These are phyloP conservation scores for Mormyrus iriodes DNA, from an alignment of 2,113 vertebrate genomes.

Conservation along the genomic window DNA sequence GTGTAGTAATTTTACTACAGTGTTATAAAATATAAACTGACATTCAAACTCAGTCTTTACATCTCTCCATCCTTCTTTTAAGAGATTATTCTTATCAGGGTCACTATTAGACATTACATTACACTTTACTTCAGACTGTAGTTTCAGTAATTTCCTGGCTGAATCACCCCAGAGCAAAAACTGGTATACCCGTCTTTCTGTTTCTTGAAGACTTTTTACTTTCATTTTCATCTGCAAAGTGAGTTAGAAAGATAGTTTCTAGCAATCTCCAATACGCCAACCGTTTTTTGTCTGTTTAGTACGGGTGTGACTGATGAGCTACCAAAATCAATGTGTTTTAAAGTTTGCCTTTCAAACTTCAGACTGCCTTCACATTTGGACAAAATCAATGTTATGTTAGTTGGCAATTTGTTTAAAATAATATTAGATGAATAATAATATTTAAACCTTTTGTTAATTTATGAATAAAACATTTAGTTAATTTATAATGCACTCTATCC, in stretches of 20 bases:
- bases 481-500: too few species aligned
- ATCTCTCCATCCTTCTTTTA: background rate
- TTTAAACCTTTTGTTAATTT: too few species aligned
- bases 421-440: too few species aligned
- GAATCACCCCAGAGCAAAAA: background rate
- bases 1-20: background rate
- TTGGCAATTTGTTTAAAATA: background rate
- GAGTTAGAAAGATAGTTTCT: background rate
- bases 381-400: background rate
- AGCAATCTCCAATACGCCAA: background rate
- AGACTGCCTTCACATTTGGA: background rate
- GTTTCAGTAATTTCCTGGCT: background rate
- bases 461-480: too few species aligned
- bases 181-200: background rate
- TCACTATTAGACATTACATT: background rate
- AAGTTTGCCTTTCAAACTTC: background rate
- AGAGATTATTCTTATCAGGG: background rate
- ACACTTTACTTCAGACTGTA: background rate
- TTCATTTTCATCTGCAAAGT: constrained; percentile 5
- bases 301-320: background rate
- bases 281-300: background rate
- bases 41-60: background rate
- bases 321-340: background rate
- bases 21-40: background rate
- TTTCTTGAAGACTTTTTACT: background rate